These are phyloP conservation scores for Aleadryas rufinucha DNA, from an alignment of 2,113 vertebrate genomes.

Conservation along the genomic window DNA sequence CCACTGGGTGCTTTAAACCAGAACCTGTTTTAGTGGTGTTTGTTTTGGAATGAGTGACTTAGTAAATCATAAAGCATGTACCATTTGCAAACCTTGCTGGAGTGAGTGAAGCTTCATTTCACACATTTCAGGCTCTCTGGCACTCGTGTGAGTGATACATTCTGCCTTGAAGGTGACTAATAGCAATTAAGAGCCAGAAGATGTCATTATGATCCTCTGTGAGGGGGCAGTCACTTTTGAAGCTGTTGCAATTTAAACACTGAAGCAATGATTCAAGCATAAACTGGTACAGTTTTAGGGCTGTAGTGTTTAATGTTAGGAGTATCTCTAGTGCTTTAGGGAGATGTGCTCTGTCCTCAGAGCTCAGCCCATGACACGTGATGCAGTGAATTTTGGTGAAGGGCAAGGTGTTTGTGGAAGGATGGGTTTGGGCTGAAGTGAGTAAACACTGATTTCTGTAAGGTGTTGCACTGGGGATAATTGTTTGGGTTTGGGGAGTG, in stretches of 20 bases:
- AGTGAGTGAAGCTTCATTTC: not conserved
- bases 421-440: not conserved
- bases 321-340: not conserved
- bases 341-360: not conserved
- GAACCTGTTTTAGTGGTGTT: not conserved
- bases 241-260: not conserved
- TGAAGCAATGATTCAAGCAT: not conserved
- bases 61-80: not conserved
- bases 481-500: not conserved
- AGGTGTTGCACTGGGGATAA: not conserved
- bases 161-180: not conserved
- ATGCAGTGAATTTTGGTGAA: not conserved
- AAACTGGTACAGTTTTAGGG: not conserved
- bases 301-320: not conserved
- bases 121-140: not conserved
- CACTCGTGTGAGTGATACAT: not conserved
- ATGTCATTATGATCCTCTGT: not conserved
- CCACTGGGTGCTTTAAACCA: not conserved
- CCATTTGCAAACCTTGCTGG: not conserved
- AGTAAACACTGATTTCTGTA: not conserved
- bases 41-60: not conserved
- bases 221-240: not conserved
- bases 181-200: not conserved
- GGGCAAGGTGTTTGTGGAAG: not conserved
- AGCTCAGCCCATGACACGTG: accelerated